Percentiles rank a stretch among this genome's conserved stretches.
Conservation (phyloP, 2,797 vertebrate species). For the Scleropages formosus region DNA sequence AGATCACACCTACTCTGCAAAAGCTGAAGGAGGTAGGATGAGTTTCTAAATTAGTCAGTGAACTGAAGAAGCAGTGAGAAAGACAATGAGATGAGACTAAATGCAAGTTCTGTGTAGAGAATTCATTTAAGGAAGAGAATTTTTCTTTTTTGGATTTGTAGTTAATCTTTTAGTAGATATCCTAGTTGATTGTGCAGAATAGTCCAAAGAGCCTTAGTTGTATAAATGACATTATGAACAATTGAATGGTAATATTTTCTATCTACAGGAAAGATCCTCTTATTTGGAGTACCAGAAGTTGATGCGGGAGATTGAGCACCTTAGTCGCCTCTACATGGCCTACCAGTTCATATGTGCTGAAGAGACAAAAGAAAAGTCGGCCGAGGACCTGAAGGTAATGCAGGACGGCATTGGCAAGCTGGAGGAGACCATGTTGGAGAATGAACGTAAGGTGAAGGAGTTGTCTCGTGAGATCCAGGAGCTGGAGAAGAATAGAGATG, state of each 20-base stretch:
- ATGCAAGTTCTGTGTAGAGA: not conserved
- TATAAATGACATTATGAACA: not conserved
- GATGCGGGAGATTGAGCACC: slow-evolving; percentile 79
- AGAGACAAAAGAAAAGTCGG: slow-evolving; percentile 76
- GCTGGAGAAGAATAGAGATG: slow-evolving; percentile 79
- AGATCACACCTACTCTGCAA: slow-evolving; percentile 88
- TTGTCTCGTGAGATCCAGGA: slow-evolving; percentile 76
- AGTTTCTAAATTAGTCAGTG: not conserved
- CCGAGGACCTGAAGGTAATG: slow-evolving; percentile 76
- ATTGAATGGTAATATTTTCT: not conserved
- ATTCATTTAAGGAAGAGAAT: not conserved
- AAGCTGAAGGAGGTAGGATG: slow-evolving; percentile 85
- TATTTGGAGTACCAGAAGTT: slow-evolving; percentile 93
- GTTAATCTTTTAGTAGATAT: not conserved
- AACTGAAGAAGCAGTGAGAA: not conserved
- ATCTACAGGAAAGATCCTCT: slow-evolving; percentile 76
- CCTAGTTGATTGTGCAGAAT: not conserved
- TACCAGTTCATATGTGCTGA: slow-evolving; percentile 85
- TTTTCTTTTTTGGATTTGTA: not conserved
- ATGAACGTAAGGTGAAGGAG: slow-evolving; percentile 71
- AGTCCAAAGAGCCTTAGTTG: not conserved
- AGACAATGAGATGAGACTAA: not conserved
- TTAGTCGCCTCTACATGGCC: slow-evolving; percentile 79
- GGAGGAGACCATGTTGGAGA: slow-evolving; percentile 71
- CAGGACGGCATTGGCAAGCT: slow-evolving; percentile 68